Conservation (phyloP, 2,888 invertebrate genomes). For the Epirrita christyi region DNA sequence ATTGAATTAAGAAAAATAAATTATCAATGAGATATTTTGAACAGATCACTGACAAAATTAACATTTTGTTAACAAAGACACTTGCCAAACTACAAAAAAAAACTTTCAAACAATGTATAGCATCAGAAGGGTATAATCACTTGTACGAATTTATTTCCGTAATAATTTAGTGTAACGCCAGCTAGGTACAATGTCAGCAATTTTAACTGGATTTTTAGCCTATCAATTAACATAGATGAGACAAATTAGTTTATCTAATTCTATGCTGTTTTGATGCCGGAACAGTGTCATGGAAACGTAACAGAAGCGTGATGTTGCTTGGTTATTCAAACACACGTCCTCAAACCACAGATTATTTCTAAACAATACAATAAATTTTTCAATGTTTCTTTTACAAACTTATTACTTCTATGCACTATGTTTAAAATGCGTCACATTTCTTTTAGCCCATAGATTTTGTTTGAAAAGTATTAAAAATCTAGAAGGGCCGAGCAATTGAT, state of each 20-base stretch:
- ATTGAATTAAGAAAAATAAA: not conserved
- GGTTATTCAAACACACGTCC: conserved; percentile 10
- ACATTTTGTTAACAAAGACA: not conserved
- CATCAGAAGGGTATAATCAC: not conserved
- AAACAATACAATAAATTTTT: not conserved
- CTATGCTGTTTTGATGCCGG: conserved; percentile 18
- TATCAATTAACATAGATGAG: conserved; percentile 13
- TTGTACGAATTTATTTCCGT: not conserved
- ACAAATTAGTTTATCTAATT: conserved; percentile 20
- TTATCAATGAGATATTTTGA: not conserved
- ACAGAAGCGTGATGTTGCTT: conserved; percentile 25
- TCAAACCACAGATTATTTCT: conserved; percentile 18
- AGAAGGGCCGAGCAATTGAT: not conserved
- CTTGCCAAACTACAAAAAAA: not conserved
- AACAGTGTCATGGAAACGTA: conserved; percentile 24
- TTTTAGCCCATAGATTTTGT: too few species aligned
- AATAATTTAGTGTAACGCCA: not conserved
- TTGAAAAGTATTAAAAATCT: too few species aligned
- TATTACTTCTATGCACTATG: not conserved
- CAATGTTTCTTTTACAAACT: not conserved
- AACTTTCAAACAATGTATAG: not conserved
- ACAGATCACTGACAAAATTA: not conserved
- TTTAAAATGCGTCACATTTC: too few species aligned
- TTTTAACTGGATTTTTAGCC: conserved; percentile 2
- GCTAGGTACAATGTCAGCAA: conserved; percentile 1